Conservation (phyloP, 2,797 vertebrate species). For the Stomatorhinus walkeri region DNA sequence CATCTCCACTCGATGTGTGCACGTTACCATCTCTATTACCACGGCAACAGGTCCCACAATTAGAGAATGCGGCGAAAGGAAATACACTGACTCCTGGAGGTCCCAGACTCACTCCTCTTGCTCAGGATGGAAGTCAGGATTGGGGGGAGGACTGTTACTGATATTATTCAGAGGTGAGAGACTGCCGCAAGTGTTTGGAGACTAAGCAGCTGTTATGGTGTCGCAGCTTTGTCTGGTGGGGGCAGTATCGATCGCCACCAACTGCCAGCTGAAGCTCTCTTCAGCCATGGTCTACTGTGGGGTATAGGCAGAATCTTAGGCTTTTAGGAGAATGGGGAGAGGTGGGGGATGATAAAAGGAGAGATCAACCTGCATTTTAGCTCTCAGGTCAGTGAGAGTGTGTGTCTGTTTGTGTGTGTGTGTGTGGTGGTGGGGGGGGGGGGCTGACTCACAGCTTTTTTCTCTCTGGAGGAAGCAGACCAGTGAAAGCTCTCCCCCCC, state of each 20-base stretch:
- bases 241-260: conserved; percentile 32
- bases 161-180: neutral
- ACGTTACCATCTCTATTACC: neutral
- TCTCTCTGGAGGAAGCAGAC: neutral
- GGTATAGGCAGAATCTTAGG: conserved; percentile 34
- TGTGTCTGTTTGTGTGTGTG: neutral
- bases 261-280: conserved; percentile 23
- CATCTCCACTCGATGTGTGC: neutral
- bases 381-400: conserved; percentile 34
- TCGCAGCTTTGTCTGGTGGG: conserved; percentile 27
- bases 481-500: neutral
- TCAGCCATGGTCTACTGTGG: conserved; percentile 13
- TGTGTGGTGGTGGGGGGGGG: neutral
- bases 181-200: neutral
- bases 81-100: neutral
- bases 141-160: neutral
- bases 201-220: neutral
- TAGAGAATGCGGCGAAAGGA: neutral
- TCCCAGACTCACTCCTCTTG: neutral
- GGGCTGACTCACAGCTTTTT: conserved; percentile 57
- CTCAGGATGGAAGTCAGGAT: neutral
- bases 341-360: conserved; percentile 21
- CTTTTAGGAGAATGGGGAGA: conserved; percentile 23
- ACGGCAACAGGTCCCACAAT: neutral
- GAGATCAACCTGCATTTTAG: conserved; percentile 49